Percentiles rank a stretch among this genome's conserved stretches.
phyloP scores from a whole-genome alignment of 2,888 invertebrate species.

The Listrodromus nycthemerus region DNA sequence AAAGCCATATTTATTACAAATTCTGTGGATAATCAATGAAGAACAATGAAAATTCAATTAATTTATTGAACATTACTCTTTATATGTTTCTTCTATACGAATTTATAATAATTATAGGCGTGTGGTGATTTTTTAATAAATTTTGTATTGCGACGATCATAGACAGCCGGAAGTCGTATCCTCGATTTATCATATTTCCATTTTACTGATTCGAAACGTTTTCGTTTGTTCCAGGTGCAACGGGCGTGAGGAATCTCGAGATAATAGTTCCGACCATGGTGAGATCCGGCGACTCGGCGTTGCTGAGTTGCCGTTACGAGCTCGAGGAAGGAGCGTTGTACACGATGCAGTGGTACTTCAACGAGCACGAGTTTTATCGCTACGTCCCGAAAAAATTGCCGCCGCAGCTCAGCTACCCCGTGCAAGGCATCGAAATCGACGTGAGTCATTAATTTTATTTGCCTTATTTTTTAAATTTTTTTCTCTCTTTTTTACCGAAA shows the following conservation, averaged over 20 bases:
- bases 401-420: slow-evolving; percentile 88
- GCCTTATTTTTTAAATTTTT: too few species aligned
- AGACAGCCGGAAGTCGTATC: too few species aligned
- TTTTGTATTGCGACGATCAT: too few species aligned
- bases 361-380: slow-evolving; percentile 91
- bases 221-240: slow-evolving; percentile 77
- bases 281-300: slow-evolving; percentile 81
- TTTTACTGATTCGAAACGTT: neutral
- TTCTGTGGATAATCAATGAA: too few species aligned
- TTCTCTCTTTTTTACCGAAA: too few species aligned
- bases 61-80: too few species aligned
- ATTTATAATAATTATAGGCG: too few species aligned
- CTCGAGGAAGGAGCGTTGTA: slow-evolving; percentile 85
- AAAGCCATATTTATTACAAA: too few species aligned
- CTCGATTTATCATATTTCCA: neutral
- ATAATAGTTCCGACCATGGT: slow-evolving; percentile 81
- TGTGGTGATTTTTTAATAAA: too few species aligned
- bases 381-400: slow-evolving; percentile 90
- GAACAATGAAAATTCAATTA: too few species aligned
- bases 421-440: slow-evolving; percentile 90
- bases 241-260: slow-evolving; percentile 79
- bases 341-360: slow-evolving; percentile 92
- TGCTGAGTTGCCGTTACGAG: slow-evolving; percentile 81
- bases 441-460: slow-evolving; percentile 85
- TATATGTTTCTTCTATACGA: too few species aligned